phyloP scores from a whole-genome alignment of 37 sponge, comb jelly and placozoan species.

The Eunapius fragilis region DNA sequence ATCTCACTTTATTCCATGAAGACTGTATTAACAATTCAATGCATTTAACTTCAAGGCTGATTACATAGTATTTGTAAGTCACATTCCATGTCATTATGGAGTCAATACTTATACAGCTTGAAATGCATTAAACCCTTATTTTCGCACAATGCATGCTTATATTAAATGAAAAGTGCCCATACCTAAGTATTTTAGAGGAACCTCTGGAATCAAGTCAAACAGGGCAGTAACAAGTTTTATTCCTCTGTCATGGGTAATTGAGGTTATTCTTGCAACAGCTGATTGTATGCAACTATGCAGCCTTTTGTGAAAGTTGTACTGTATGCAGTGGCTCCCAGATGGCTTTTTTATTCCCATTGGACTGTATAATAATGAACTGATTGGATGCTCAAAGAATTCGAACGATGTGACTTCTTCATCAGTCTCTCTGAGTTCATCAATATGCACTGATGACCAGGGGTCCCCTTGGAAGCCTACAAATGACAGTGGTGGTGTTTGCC shows the following conservation, averaged over 20 bases:
- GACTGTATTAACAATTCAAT: no score
- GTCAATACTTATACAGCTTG: no score
- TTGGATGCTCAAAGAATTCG: constrained; percentile 20
- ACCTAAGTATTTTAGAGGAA: constrained; percentile 8
- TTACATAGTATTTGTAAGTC: no score
- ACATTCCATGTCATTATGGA: no score
- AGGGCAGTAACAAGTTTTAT: constrained; percentile 23
- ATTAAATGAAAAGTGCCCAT: no score
- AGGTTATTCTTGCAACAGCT: constrained; percentile 35
- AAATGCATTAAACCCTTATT: no score
- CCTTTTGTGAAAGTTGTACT: background rate
- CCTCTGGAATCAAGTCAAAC: constrained; percentile 29
- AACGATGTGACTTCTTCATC: constrained; percentile 15
- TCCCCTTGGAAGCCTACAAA: constrained; percentile 83
- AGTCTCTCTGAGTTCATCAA: constrained; percentile 73
- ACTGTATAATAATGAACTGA: constrained; percentile 68
- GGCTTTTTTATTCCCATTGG: background rate
- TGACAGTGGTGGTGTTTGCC: constrained; percentile 19
- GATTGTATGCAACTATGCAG: constrained; percentile 54
- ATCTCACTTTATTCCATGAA: no score
- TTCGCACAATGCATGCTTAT: no score
- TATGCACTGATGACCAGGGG: constrained; percentile 69
- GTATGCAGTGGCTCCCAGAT: no score
- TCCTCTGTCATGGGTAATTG: constrained; percentile 11
- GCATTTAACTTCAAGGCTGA: no score